Evolutionary conservation across 2,888 invertebrate species (phyloP), one percentile per base, ranked within the genome.

Genomic region (Meghimatium bilineatum): DNA sequence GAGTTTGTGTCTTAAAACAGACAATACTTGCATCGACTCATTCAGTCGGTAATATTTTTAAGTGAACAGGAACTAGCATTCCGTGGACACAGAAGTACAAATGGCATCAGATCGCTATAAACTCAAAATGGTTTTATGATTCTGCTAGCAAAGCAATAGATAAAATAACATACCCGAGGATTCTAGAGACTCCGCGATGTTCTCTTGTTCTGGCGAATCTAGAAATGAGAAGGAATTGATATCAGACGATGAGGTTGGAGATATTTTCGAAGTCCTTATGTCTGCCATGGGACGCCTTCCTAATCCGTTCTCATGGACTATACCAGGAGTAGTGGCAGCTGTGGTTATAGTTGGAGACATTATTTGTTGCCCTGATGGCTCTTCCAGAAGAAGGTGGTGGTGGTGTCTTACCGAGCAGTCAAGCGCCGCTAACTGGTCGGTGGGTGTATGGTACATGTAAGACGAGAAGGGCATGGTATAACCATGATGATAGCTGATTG

Each of bases 351-450:
- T 71, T 1, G 78, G 56, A 8, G 79, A 36, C n/a, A 76, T 67
- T 10, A 26, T 10, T n/a, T 26, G 10, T 66, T 75, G 74, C 17
- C 71, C 75, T n/a, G 80, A 52, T 1, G 79, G 44, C 44, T 80
- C 84, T 56, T 84, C 80, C 17, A 69, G 79, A 69, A 83, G 69
- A 49, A 82, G 66, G 29, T 84, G 77, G 26, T 84, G 82, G 32
- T 77, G 82, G 36, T 82, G 86, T 44, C 83, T 81, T 14, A 87
- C 78, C n/a, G 85, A 85, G 77, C 88, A 88, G 80, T 88, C 88
- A 49, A 88, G 79, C 38, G 88, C 88, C 6, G 86, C 83, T 67
- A 88, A 85, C 72, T 88, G 88, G 34, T 88, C 87, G 1, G 75
- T 72, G 0, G 85, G 66, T 6, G 82, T 69, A 20, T 81, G 71